Percentiles rank a stretch among this genome's conserved stretches.
These are phyloP conservation scores for Rutpela maculata DNA, from an alignment of 2,888 invertebrate genomes.

Conservation along the genomic window DNA sequence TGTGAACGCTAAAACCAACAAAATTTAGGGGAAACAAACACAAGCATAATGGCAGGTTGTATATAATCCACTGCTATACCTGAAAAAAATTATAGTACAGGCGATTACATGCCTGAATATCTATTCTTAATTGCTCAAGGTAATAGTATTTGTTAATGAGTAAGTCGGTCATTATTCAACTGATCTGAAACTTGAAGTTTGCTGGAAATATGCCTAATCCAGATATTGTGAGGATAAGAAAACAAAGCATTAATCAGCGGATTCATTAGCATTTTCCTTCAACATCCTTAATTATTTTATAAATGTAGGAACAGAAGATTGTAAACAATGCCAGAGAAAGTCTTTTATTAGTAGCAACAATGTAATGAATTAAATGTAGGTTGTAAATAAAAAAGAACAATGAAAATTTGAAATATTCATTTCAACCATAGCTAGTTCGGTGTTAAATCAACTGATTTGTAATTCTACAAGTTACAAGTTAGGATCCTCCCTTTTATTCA, in stretches of 20 bases:
- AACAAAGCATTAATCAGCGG: conserved; percentile 3
- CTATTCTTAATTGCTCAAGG: background rate
- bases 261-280: conserved; percentile 7
- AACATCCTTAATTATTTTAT: conserved; percentile 4
- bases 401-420: background rate
- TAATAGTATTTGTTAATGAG: background rate
- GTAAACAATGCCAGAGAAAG: background rate
- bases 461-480: background rate
- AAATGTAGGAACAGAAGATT: background rate
- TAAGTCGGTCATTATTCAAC: background rate
- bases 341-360: background rate
- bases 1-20: conserved; percentile 4
- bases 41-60: background rate
- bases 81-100: background rate
- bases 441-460: background rate
- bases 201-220: background rate
- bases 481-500: background rate
- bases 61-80: background rate
- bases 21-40: background rate
- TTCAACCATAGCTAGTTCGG: no score
- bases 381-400: background rate
- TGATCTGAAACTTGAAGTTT: background rate
- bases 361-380: background rate
- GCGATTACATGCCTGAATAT: background rate
- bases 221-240: conserved; percentile 7